Evolutionary conservation across 2,797 vertebrate genomes (phyloP).

Genomic region (Hypotaenidia philippensis): DNA sequence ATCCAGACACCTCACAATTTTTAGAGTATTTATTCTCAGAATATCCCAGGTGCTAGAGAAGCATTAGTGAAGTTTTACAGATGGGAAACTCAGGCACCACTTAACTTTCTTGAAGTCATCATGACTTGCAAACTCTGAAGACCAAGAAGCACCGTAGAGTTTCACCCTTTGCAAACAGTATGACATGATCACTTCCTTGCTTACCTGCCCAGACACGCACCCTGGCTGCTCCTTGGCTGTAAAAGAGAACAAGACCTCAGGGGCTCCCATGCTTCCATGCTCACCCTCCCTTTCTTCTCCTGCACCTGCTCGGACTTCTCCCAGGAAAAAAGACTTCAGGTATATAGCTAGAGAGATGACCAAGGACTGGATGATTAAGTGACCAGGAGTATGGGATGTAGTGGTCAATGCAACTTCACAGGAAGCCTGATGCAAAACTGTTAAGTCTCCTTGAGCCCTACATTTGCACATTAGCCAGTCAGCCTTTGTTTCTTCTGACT

Average conservation of each 20-base stretch:
- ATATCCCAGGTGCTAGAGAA: not conserved
- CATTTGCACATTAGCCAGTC: not conserved
- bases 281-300: not conserved
- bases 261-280: not conserved
- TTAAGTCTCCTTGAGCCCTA: not conserved
- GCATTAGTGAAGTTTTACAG: not conserved
- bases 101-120: not conserved
- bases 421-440: not conserved
- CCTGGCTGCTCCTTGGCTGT: not conserved
- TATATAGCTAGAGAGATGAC: not conserved
- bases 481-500: not conserved
- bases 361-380: not conserved
- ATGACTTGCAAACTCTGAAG: not conserved
- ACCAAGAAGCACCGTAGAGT: not conserved
- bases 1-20: not conserved
- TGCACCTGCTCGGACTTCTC: not conserved
- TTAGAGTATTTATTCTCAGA: not conserved
- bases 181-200: not conserved
- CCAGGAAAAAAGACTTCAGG: not conserved
- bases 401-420: not conserved
- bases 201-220: not conserved
- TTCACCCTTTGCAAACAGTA: not conserved
- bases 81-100: not conserved
- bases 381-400: not conserved
- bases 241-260: not conserved